Evolutionary conservation across 2,797 vertebrate genomes (phyloP).

Genomic region (Epinephelus awoara): DNA sequence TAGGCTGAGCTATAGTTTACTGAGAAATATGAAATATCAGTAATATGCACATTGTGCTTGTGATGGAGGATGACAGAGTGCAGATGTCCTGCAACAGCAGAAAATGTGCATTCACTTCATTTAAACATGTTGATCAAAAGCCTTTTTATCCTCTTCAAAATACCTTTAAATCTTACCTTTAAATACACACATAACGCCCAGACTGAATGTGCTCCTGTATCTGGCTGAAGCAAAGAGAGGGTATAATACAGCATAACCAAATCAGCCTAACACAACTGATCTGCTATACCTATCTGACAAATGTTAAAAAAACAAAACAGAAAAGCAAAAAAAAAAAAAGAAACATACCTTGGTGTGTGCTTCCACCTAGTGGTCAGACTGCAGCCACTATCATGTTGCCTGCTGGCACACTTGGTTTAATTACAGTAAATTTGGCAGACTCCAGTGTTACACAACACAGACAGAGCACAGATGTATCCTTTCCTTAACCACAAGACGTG

Average conservation of each 20-base stretch:
- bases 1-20: constrained; percentile 28
- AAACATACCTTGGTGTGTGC: constrained; percentile 28
- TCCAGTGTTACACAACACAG: constrained; percentile 37
- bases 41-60: constrained; percentile 15
- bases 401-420: constrained; percentile 12
- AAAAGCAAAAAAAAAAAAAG: no score
- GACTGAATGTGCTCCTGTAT: background rate
- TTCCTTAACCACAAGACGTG: constrained; percentile 10
- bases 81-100: background rate
- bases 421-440: constrained; percentile 26
- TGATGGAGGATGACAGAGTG: background rate
- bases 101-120: constrained; percentile 2
- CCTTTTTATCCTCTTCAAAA: background rate
- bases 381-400: no score
- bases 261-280: background rate
- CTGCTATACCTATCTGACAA: background rate
- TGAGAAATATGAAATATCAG: constrained; percentile 32
- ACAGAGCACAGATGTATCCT: constrained; percentile 23
- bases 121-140: constrained; percentile 1
- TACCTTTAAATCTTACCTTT: background rate
- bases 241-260: background rate
- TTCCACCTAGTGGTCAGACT: constrained; percentile 64
- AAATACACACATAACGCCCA: background rate
- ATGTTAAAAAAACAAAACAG: background rate
- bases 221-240: background rate